phyloP scores from a whole-genome alignment of 2,797 vertebrate genomes.

The Notolabrus celidotus region DNA sequence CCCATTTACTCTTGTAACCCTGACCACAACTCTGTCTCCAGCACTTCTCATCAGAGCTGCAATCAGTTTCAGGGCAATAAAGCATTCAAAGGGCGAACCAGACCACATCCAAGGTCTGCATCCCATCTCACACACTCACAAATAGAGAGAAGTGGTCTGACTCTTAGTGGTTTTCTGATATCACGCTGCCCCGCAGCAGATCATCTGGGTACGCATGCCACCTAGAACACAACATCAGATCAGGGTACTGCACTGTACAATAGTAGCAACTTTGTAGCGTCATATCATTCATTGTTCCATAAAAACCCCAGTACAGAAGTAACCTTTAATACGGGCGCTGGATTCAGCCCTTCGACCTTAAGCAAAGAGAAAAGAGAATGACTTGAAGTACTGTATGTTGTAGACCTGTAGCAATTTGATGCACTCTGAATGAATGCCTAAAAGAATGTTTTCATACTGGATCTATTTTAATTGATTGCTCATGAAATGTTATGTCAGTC shows the following conservation, averaged over 20 bases:
- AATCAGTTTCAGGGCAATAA: conserved; percentile 54
- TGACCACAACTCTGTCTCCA: conserved; percentile 47
- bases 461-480: conserved; percentile 77
- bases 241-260: conserved; percentile 52
- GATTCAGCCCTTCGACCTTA: conserved; percentile 57
- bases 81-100: conserved; percentile 58
- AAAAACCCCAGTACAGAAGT: conserved; percentile 48
- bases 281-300: conserved; percentile 52
- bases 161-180: conserved; percentile 49
- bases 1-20: conserved; percentile 5
- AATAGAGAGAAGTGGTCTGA: conserved; percentile 48
- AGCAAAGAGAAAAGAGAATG: conserved; percentile 68
- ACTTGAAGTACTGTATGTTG: conserved; percentile 64
- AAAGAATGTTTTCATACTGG: conserved; percentile 75
- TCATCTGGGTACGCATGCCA: conserved; percentile 71
- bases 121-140: conserved; percentile 53
- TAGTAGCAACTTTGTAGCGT: conserved; percentile 68
- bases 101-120: conserved; percentile 53
- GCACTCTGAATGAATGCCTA: conserved; percentile 75
- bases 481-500: conserved; percentile 69
- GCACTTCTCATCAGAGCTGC: conserved; percentile 50
- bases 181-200: conserved; percentile 54
- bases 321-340: conserved; percentile 71
- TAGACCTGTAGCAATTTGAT: conserved; percentile 70
- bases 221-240: conserved; percentile 54